Evolutionary conservation across 2,113 vertebrate species (phyloP), one percentile per base, ranked within the genome.

Genomic region (Actenoides hombroni): DNA sequence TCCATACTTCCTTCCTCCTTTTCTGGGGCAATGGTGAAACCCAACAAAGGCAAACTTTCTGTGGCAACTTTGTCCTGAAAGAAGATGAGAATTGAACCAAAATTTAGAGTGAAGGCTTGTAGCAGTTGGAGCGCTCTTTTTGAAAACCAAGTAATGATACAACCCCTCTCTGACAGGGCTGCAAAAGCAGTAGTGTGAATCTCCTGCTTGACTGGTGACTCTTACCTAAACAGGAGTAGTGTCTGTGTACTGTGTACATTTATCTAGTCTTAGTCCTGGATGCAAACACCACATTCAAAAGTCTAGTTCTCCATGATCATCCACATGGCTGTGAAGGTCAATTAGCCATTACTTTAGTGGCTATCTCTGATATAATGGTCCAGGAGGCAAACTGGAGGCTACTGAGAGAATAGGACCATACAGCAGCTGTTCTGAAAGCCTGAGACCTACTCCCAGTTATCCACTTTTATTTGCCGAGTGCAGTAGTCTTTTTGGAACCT

Each of bases 11-110:
- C 98, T 40, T 98, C 98, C 12, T 98, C 98, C 88, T 97, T 98
- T 80, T 99, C 99, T 19, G 99, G 98, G 31, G 97, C 97, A 75
- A 99, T 98, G 48, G 99, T 99, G 98, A 99, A 99, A 67, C 99
- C 99, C 97, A 99, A 94, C 90, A 99, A 98, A 95, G 99, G 99
- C 92, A 99, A 98, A 94, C 98, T 99, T 97, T 99, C 99, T 77
- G 98, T 98, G 37, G 99, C 99, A 68, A 99, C 98, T 91, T 98
- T 99, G 96, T 99, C 99, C 99, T 99, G 97, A 44, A 96, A 97
- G 68, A 31, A 65, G 94, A 96, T 39, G 65, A 93, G 67, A 93
- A 92, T 59, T 21, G 42, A 90, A 79, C 12, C 1, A 57, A 69
- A 64, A 21, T 33, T 95, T 75, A 96, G 90, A 90, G n/a, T 74